Base-by-base conservation (phyloP, 30 jellyfish, hydroid and myxozoan species). In the Rhopilema esculentum region DNA sequence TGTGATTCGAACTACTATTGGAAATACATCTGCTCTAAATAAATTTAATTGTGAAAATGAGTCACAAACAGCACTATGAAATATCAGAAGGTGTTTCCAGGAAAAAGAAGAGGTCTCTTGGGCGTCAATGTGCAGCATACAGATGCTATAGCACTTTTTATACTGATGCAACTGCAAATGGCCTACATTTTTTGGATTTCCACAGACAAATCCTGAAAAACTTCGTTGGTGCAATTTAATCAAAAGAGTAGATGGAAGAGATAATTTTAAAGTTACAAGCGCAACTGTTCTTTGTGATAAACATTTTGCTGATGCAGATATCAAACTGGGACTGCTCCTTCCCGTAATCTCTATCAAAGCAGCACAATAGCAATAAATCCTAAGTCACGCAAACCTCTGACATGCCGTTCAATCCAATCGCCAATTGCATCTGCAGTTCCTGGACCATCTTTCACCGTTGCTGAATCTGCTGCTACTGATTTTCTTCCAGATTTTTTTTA, bases 131-230 rank as follows among this genome's bases (percentile, higher is more conserved):
- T n/a, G n/a, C n/a, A n/a, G n/a, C n/a, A n/a, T n/a, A n/a, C n/a
- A n/a, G 91, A 8, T 81, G 86, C 72, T 81, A 62, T 52, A 81
- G 21, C 78, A 26, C 50, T 24, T 66, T 63, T 33, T 81, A 81
- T 52, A 66, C 70, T 22, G 72, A 81, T 29, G 91, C 86, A 15
- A 16, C 32, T 21, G 79, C 80, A 48, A 21, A 29, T 0, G 89
- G 89, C 89, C 88, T 68, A n/a, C 93, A 51, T 49, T 84, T 84
- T 51, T 84, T 84, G 17, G 31, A 69, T 84, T 84, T 51, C 93
- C 93, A 8, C 89, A 84, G 52, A 84, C 27, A 25, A 69, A 84
- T 29, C 93, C 93, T 16, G 79, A 52, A n/a, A n/a, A n/a, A n/a
- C 8, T n/a, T n/a, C n/a, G n/a, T n/a, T n/a, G n/a, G n/a, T n/a